phyloP scores from a whole-genome alignment of 1,140 invertebrate genomes.

The Potamilus streckersoni region DNA sequence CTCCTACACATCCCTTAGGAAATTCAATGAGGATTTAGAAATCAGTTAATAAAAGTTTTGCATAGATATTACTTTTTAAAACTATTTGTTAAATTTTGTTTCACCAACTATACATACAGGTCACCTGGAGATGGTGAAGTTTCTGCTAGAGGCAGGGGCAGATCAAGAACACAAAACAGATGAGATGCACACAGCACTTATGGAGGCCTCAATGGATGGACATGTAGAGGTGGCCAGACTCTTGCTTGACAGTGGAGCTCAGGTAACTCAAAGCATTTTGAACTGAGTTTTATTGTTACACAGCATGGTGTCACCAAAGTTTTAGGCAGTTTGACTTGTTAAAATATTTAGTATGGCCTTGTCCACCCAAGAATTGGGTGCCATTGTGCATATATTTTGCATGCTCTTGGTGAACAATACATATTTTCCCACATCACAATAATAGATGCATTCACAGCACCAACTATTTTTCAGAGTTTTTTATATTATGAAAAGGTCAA shows the following conservation, averaged over 20 bases:
- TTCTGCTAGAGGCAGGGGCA: slow-evolving; percentile 68
- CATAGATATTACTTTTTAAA: not conserved
- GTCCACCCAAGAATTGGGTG: no score
- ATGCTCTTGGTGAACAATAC: no score
- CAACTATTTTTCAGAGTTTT: no score
- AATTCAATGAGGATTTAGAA: no score
- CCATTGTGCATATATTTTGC: no score
- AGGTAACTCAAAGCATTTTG: slow-evolving; percentile 72
- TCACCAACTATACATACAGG: slow-evolving; percentile 49
- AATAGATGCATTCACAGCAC: no score
- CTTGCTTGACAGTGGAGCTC: slow-evolving; percentile 77
- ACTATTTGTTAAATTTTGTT: not conserved
- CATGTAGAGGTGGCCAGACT: slow-evolving; percentile 76
- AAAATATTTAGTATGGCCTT: no score
- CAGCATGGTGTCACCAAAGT: not conserved
- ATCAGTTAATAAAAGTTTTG: no score
- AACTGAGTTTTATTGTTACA: no score
- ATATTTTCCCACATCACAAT: no score
- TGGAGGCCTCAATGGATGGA: slow-evolving; percentile 99
- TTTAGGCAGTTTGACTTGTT: not conserved
- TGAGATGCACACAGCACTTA: slow-evolving; percentile 99
- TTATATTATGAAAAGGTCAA: no score
- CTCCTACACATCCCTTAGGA: no score
- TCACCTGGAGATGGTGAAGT: slow-evolving; percentile 90
- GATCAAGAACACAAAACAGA: slow-evolving; percentile 95